These are phyloP conservation scores for Monoplex corrugatus DNA, from an alignment of 2,888 invertebrate species.

Conservation along the genomic window DNA sequence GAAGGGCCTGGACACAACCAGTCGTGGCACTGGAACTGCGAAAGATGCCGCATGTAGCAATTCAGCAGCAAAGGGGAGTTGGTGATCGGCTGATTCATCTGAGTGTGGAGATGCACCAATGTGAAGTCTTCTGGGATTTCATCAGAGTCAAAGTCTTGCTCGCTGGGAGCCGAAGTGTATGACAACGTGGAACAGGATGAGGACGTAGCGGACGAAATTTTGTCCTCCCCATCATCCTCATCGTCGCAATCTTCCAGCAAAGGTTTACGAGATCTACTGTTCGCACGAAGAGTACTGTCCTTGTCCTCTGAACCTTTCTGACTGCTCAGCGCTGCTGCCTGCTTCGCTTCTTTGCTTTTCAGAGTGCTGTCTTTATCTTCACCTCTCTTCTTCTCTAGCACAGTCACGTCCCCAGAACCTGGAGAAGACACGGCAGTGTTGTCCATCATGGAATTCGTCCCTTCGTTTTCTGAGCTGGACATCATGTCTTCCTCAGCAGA, in stretches of 20 bases:
- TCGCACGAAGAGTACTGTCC: slow-evolving; percentile 1
- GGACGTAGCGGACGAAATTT: neutral
- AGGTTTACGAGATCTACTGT: neutral
- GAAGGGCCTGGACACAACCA: slow-evolving; percentile 79
- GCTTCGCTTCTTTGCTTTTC: slow-evolving; percentile 32
- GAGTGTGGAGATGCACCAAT: slow-evolving; percentile 94
- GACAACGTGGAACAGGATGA: slow-evolving; percentile 67
- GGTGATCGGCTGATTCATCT: slow-evolving; percentile 94
- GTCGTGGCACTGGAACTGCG: slow-evolving; percentile 85
- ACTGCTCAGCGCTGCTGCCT: neutral
- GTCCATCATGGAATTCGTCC: slow-evolving; percentile 5
- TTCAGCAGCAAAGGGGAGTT: slow-evolving; percentile 97
- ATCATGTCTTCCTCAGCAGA: slow-evolving; percentile 92
- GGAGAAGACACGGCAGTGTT: neutral
- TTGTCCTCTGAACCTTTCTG: neutral
- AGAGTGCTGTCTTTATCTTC: slow-evolving; percentile 16
- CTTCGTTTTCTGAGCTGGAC: slow-evolving; percentile 39
- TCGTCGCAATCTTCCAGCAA: slow-evolving; percentile 4
- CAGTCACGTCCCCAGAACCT: neutral
- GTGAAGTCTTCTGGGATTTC: slow-evolving; percentile 70
- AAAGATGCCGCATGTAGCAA: slow-evolving; percentile 91
- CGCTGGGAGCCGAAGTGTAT: slow-evolving; percentile 76
- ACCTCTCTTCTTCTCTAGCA: neutral
- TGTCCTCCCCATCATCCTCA: slow-evolving; percentile 26
- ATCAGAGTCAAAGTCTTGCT: slow-evolving; percentile 89